A percentile compares a stretch with the other conserved stretches of the same genome.
Evolutionary conservation across 2,888 invertebrate species (phyloP).

Genomic region (Cancer borealis): DNA sequence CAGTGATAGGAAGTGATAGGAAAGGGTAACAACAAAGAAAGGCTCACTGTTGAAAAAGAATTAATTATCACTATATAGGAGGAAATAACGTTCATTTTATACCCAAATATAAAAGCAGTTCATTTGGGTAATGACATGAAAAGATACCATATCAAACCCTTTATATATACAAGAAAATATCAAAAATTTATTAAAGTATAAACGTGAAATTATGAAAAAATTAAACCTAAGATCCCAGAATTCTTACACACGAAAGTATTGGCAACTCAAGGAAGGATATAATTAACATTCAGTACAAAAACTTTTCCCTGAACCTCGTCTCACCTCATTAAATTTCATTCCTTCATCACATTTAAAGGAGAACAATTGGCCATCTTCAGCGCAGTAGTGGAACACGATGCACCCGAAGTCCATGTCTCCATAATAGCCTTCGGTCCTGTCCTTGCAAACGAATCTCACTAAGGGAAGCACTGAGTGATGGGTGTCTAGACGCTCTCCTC

Average conservation of each 20-base stretch:
- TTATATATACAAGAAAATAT: background rate
- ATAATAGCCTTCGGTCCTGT: conserved; percentile 67
- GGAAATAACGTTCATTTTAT: background rate
- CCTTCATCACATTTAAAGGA: conserved; percentile 72
- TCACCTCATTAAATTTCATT: conserved; percentile 72
- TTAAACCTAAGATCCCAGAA: background rate
- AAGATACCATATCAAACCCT: too few species aligned
- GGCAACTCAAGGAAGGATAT: background rate
- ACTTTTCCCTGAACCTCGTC: background rate
- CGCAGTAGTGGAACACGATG: conserved; percentile 74
- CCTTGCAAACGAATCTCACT: conserved; percentile 72
- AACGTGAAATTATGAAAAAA: background rate
- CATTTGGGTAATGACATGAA: background rate
- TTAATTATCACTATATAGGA: background rate
- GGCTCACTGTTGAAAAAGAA: too few species aligned
- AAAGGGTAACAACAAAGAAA: too few species aligned
- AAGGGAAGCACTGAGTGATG: conserved; percentile 59
- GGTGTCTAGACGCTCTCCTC: conserved; percentile 57
- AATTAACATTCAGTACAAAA: conserved; percentile 4
- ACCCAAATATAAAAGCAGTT: background rate
- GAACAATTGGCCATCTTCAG: conserved; percentile 60
- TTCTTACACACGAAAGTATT: background rate
- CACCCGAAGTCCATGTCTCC: conserved; percentile 76
- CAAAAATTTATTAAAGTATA: background rate
- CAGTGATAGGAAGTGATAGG: too few species aligned